A percentile compares a stretch with the other conserved stretches of the same genome.
phyloP scores from a whole-genome alignment of 1,140 invertebrate species.

The Pogonognathellus flavescens region DNA sequence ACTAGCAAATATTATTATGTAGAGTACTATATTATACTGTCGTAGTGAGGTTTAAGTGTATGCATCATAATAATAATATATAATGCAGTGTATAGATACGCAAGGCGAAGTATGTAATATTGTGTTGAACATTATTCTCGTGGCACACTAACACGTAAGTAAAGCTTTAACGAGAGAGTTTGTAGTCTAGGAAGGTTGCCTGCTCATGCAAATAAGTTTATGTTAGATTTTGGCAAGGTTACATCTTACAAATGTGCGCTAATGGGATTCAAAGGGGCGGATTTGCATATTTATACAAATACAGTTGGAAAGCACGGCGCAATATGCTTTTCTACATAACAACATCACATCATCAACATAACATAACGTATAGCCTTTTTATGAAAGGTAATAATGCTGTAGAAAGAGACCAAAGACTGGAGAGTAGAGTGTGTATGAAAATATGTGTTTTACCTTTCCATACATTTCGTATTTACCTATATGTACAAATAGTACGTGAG shows the following conservation, averaged over 20 bases:
- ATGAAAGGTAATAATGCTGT: too few species aligned
- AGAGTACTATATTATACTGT: too few species aligned
- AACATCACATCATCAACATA: too few species aligned
- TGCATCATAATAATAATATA: too few species aligned
- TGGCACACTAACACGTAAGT: conserved; percentile 42
- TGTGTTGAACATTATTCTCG: conserved; percentile 32
- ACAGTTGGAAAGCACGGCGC: conserved; percentile 7
- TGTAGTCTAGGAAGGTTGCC: conserved; percentile 31
- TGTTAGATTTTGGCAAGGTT: conserved; percentile 50
- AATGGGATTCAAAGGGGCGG: conserved; percentile 49
- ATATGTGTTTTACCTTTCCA: too few species aligned
- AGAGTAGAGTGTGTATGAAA: too few species aligned
- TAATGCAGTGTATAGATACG: background rate
- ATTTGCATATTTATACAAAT: conserved; percentile 51
- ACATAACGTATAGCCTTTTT: too few species aligned
- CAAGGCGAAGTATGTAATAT: background rate
- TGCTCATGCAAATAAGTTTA: conserved; percentile 50
- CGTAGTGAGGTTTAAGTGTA: too few species aligned
- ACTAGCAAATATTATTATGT: too few species aligned
- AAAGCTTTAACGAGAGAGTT: conserved; percentile 8
- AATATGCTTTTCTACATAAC: conserved; percentile 32
- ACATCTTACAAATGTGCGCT: conserved; percentile 46
- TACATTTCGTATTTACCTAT: too few species aligned
- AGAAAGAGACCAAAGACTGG: too few species aligned
- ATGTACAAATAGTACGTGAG: too few species aligned